Percentiles rank a stretch among this genome's conserved stretches.
Evolutionary conservation across 2,888 invertebrate genomes (phyloP).

Genomic region (Dryomyza anilis): DNA sequence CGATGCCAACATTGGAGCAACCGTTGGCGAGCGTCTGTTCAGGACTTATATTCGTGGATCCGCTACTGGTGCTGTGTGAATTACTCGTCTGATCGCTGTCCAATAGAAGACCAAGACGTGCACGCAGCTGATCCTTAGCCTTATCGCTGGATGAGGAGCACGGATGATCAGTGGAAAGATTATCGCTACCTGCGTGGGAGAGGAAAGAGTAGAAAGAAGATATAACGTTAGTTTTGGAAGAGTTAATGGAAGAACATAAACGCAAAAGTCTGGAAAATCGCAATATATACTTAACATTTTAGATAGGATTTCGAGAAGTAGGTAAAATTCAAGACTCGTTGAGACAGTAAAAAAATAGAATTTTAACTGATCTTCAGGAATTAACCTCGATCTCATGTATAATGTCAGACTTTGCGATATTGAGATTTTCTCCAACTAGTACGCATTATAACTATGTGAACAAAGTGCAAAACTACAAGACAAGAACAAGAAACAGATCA

Average conservation of each 20-base stretch:
- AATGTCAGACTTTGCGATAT: too few relatives aligned
- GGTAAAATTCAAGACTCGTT: background rate
- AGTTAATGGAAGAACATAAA: background rate
- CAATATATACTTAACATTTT: too few relatives aligned
- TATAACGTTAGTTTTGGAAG: background rate
- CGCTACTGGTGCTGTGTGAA: constrained; percentile 44
- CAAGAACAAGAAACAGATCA: constrained; percentile 25
- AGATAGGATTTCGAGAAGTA: background rate
- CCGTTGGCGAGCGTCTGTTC: constrained; percentile 53
- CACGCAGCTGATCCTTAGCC: constrained; percentile 56
- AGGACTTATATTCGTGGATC: constrained; percentile 52
- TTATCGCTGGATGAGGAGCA: constrained; percentile 43
- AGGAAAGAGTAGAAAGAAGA: background rate
- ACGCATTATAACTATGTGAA: constrained; percentile 15
- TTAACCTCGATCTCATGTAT: too few relatives aligned
- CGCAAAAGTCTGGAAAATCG: too few relatives aligned
- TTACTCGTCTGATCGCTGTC: constrained; percentile 50
- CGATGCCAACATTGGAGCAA: constrained; percentile 37
- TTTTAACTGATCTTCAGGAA: too few relatives aligned
- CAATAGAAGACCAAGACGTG: constrained; percentile 53
- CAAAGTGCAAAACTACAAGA: constrained; percentile 1
- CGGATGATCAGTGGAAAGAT: constrained; percentile 40
- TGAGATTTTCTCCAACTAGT: too few relatives aligned
- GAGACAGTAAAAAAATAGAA: background rate
- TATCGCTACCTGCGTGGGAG: constrained; percentile 46